Evolutionary conservation across 2,113 vertebrate species (phyloP), one percentile per base, ranked within the genome.

Genomic region (Leptosomus discolor): DNA sequence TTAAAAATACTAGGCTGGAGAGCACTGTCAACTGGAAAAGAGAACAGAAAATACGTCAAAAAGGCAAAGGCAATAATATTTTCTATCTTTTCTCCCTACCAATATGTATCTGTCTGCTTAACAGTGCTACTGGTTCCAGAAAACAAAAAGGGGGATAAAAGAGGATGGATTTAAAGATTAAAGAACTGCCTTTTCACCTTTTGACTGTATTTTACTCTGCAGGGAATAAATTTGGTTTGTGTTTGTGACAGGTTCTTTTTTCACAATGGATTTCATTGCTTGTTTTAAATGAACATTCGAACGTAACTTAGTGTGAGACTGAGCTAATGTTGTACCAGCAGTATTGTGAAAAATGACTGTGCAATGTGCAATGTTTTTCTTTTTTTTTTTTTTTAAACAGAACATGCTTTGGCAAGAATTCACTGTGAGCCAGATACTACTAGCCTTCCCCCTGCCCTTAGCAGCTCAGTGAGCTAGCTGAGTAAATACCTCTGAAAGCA

Each of bases 171-270:
- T 93, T 90, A 64, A 92, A 86, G 36, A 81, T 51, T 56, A 83
- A 93, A 89, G 61, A 81, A 61, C 29, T 56, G n/a, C 23, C 21
- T 82, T 88, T 94, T 73, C 65, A 71, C 64, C 65, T 91, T 94
- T 34, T 65, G 34, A 81, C 60, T 87, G 32, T 67, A 65, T 92
- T 97, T 91, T 68, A 83, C 26, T 68, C 87, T 21, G 4, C 43
- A 92, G 61, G 79, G 74, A 95, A 95, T 94, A 96, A 68, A 96
- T 94, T 51, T 91, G 54, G n/a, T 50, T 82, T 50, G 61, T 69
- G 48, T 45, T 92, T 73, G 50, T 75, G 94, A 87, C 65, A 88
- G 60, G 73, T 54, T 83, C 63, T 53, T 90, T 91, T 95, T 84
- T 36, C 74, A 79, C 75, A 85, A 71, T 19, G 50, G 53, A 94